phyloP scores from a whole-genome alignment of 2,113 vertebrate species.

The Pimephales promelas region DNA sequence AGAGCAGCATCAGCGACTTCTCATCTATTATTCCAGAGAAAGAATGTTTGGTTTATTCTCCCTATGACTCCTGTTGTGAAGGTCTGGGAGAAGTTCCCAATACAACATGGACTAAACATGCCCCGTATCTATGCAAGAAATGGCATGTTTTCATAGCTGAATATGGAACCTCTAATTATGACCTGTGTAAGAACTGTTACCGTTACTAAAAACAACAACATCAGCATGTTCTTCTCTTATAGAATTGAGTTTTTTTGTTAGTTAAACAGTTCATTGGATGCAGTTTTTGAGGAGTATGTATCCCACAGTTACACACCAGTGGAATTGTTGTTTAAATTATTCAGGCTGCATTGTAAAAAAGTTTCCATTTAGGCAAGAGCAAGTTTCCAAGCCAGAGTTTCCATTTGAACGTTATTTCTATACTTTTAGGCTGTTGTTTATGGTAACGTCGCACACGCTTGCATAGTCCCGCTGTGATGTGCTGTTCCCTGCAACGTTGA shows the following conservation, averaged over 20 bases:
- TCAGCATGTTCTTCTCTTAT: not conserved
- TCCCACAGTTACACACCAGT: not conserved
- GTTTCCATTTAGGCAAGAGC: slow-evolving; percentile 23
- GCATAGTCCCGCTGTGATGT: not conserved
- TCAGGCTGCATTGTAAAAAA: slow-evolving; percentile 18
- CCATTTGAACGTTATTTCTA: not conserved
- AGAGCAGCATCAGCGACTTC: slow-evolving; percentile 53
- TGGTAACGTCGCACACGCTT: not conserved
- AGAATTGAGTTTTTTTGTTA: not conserved
- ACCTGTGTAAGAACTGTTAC: not conserved
- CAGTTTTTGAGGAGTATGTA: not conserved
- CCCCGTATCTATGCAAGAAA: slow-evolving; percentile 5
- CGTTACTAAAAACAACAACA: slow-evolving; percentile 7
- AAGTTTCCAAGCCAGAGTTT: slow-evolving; percentile 37
- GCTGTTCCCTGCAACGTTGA: not conserved
- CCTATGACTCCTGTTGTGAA: slow-evolving; percentile 32
- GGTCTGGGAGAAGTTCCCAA: slow-evolving; percentile 34
- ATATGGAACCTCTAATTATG: slow-evolving; percentile 29
- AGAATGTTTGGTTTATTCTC: slow-evolving; percentile 21
- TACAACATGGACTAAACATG: slow-evolving; percentile 22
- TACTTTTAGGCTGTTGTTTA: slow-evolving; percentile 29
- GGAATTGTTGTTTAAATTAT: slow-evolving; percentile 29
- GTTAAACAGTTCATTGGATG: not conserved
- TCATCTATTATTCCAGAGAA: slow-evolving; percentile 40
- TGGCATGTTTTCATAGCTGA: slow-evolving; percentile 22